Evolutionary conservation across 2,888 invertebrate species (phyloP).

Genomic region (Monopis laevigella): DNA sequence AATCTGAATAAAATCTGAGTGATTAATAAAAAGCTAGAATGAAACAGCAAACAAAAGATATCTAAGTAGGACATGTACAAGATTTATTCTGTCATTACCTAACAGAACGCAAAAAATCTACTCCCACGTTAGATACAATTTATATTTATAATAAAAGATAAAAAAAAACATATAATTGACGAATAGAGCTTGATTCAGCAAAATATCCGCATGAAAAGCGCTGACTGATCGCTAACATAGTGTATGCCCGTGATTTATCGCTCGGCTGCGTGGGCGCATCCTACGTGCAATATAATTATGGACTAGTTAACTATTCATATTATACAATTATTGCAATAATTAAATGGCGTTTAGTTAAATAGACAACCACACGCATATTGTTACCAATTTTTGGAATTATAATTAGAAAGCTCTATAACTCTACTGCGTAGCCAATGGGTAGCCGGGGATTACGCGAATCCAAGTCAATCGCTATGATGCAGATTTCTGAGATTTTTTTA

Average conservation of each 20-base stretch:
- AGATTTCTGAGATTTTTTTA: too few relatives aligned
- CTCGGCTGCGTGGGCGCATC: slow-evolving; percentile 37
- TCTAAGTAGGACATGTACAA: background rate
- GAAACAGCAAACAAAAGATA: slow-evolving; percentile 2
- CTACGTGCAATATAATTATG: slow-evolving; percentile 33
- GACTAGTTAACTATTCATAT: slow-evolving; percentile 25
- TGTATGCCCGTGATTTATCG: slow-evolving; percentile 31
- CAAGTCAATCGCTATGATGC: too few relatives aligned
- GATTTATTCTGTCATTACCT: too few relatives aligned
- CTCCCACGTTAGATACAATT: too few relatives aligned
- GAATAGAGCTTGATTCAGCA: background rate
- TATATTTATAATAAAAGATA: background rate
- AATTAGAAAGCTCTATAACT: background rate
- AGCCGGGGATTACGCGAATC: too few relatives aligned
- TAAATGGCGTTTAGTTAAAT: slow-evolving; percentile 22
- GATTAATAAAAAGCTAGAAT: too few relatives aligned
- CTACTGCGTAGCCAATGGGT: background rate
- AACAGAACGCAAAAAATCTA: too few relatives aligned
- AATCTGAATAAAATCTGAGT: too few relatives aligned
- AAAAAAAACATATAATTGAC: background rate
- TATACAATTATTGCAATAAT: slow-evolving; percentile 23
- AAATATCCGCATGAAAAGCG: background rate
- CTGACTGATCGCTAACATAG: slow-evolving; percentile 25
- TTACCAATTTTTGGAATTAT: too few relatives aligned
- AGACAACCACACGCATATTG: slow-evolving; percentile 1